phyloP scores from a whole-genome alignment of 2,888 invertebrate species.

The Notodonta dromedarius region DNA sequence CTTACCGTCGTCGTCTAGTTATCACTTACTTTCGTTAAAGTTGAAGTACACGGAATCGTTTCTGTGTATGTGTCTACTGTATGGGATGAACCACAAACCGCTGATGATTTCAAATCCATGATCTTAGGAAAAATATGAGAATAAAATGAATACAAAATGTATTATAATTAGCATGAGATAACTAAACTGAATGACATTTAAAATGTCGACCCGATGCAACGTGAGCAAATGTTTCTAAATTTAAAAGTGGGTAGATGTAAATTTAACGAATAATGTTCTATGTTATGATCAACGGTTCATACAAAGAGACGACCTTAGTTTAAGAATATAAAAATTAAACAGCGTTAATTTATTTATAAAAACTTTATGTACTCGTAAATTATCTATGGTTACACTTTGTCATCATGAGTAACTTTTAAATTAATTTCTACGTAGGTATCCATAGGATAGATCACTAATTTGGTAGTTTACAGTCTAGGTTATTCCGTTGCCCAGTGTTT shows the following conservation, averaged over 20 bases:
- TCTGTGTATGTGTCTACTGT: conserved; percentile 6
- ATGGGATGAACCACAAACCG: not conserved
- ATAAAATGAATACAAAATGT: not conserved
- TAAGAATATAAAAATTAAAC: too few species aligned
- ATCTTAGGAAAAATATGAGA: not conserved
- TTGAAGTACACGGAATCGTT: conserved; percentile 6
- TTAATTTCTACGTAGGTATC: too few species aligned
- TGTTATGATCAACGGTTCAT: too few species aligned
- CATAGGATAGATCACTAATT: too few species aligned
- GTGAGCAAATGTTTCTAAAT: not conserved
- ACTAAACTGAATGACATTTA: not conserved
- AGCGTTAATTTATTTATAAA: too few species aligned
- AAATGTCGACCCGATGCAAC: not conserved
- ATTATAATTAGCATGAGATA: not conserved
- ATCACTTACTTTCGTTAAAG: not conserved
- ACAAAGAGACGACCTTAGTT: too few species aligned
- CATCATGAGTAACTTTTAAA: too few species aligned
- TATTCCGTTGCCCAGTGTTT: too few species aligned
- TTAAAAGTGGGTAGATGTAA: not conserved
- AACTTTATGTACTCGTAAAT: too few species aligned
- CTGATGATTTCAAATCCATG: conserved; percentile 1
- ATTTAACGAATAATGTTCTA: too few species aligned
- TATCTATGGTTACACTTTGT: too few species aligned
- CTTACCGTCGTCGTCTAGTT: not conserved
- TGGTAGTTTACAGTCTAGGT: too few species aligned